Evolutionary conservation across 30 jellyfish, hydroid and myxozoan genomes (phyloP), one percentile per base, ranked within the genome.

Genomic region (Aurelia sp.): DNA sequence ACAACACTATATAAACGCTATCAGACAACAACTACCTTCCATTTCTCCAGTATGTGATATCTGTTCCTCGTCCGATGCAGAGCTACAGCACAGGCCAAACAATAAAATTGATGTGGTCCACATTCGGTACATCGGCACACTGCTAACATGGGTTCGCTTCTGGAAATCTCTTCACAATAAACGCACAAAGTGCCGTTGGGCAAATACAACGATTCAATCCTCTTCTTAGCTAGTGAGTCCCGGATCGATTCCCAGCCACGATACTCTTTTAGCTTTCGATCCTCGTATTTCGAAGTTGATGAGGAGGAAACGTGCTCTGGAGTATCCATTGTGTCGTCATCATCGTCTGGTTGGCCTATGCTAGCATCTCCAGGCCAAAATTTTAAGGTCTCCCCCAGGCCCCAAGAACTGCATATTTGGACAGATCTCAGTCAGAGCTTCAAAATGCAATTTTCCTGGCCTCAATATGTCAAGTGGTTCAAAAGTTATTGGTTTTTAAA

Each of bases 81-180:
- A 66, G 76, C 76, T n/a, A 13, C 41, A 66, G 50, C 50, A 66
- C 76, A 66, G 50, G 76, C 6, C 76, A 66, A 66, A 27, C 76
- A 66, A 20, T 66, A 66, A n/a, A 3, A n/a, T 10, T 66, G 76
- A 20, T 66, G 58, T 66, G 76, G 76, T n/a, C 76, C 76, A 66
- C 76, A 66, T 27, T 66, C 76, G 50, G 50, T 20, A 27, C 76
- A 66, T 66, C 76, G 41, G 76, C 76, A 66, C 76, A 66, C 41
- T 66, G 76, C 76, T 66, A 22, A 66, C 76, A 66, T 66, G 76
- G 76, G 76, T 13, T 66, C 76, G 21, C 13, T 4, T 35, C 50
- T 27, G 11, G 76, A 27, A n/a, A 27, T 66, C 50, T 66, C 76
- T 10, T 66, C 50, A 27, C 76, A 66, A 66, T 50, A 61, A 52